phyloP scores from a whole-genome alignment of 1,140 invertebrate genomes.

The Drosophila nebulosa region DNA sequence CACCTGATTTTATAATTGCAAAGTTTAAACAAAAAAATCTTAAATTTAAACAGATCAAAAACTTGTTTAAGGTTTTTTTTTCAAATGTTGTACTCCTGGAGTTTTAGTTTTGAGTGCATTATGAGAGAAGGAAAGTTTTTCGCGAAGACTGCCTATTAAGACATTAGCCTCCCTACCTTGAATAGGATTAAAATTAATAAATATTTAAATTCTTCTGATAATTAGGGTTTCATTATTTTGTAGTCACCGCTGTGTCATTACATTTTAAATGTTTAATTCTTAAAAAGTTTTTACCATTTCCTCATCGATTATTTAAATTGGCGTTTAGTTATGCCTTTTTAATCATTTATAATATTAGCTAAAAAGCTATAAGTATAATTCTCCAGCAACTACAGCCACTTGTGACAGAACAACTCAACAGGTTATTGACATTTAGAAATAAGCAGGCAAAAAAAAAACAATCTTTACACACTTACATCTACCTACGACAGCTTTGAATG shows the following conservation, averaged over 20 bases:
- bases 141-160: no score
- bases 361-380: neutral
- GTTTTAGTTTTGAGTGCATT: no score
- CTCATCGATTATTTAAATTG: neutral
- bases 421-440: slow-evolving; percentile 40
- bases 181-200: no score
- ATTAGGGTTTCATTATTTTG: no score
- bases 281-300: neutral
- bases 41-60: neutral
- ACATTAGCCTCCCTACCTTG: no score
- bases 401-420: slow-evolving; percentile 29
- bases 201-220: no score
- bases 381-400: neutral
- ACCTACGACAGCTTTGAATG: neutral
- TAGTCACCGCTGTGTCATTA: neutral
- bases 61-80: no score
- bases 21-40: neutral
- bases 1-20: slow-evolving; percentile 1
- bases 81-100: no score
- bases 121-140: no score
- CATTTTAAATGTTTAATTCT: neutral
- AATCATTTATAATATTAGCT: neutral
- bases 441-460: slow-evolving; percentile 15
- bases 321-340: neutral
- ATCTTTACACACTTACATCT: neutral